These are phyloP conservation scores for Cyanoliseus patagonus DNA, from an alignment of 2,113 vertebrate genomes.

Conservation along the genomic window DNA sequence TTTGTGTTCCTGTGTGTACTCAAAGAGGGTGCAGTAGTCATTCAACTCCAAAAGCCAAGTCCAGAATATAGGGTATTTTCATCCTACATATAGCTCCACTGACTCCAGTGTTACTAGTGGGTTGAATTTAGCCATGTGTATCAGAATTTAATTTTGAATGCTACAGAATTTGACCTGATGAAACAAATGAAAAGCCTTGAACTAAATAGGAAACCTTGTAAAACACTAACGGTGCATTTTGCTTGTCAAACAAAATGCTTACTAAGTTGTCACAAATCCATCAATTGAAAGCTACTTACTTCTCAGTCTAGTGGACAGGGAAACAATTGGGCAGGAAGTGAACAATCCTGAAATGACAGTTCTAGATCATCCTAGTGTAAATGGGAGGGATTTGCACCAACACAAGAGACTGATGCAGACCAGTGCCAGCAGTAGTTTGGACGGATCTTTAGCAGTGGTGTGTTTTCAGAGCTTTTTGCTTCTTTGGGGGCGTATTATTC, in stretches of 20 bases:
- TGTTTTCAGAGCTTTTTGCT: background rate
- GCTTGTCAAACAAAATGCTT: constrained; percentile 39
- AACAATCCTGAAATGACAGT: background rate
- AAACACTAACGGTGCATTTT: constrained; percentile 21
- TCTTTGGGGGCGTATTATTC: background rate
- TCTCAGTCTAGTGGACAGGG: constrained; percentile 39
- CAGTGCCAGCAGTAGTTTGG: background rate
- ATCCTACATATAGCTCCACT: background rate
- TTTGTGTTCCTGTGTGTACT: background rate
- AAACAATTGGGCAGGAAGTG: constrained; percentile 32
- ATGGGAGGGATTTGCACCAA: background rate
- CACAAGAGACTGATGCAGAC: background rate
- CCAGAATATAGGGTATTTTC: background rate
- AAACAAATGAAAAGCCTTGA: constrained; percentile 10
- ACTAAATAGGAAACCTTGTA: background rate
- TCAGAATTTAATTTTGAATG: background rate
- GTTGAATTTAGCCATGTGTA: background rate
- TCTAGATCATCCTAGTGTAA: constrained; percentile 5
- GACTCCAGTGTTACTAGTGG: background rate
- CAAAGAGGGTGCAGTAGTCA: background rate
- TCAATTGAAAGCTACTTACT: constrained; percentile 30
- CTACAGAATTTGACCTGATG: background rate
- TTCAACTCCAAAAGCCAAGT: background rate
- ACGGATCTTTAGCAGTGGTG: background rate
- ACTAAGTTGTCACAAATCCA: constrained; percentile 34